Evolutionary conservation across 2,888 invertebrate genomes (phyloP).

Genomic region (Mylabris sibirica): DNA sequence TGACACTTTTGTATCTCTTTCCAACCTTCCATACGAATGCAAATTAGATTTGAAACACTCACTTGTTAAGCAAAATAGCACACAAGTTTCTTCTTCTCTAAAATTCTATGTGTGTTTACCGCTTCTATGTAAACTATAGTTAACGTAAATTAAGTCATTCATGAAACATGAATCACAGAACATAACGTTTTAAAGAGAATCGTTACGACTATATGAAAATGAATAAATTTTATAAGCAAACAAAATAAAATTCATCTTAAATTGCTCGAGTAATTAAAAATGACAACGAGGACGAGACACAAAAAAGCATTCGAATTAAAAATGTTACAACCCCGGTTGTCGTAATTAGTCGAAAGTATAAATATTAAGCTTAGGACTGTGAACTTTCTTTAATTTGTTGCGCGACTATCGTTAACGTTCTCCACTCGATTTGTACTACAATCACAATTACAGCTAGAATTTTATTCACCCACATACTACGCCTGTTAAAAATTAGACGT

Average conservation of each 20-base stretch:
- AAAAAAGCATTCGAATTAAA: not conserved
- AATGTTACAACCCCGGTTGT: not conserved
- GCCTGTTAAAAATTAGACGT: too few species aligned
- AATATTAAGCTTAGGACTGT: not conserved
- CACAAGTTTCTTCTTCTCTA: not conserved
- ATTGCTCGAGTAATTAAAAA: not conserved
- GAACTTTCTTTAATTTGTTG: not conserved
- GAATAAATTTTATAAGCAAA: not conserved
- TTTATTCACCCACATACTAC: too few species aligned
- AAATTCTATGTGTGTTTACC: not conserved
- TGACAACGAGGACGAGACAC: not conserved
- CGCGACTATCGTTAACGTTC: too few species aligned
- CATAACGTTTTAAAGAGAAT: not conserved
- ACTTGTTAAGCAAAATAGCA: not conserved
- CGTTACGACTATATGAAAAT: not conserved
- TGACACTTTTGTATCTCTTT: not conserved
- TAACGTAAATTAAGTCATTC: not conserved
- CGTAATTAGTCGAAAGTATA: not conserved
- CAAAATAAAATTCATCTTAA: not conserved
- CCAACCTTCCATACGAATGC: not conserved
- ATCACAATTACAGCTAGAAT: too few species aligned
- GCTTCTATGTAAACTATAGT: too few species aligned
- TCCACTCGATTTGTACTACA: too few species aligned
- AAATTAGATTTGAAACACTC: slow-evolving; percentile 9
- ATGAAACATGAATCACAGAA: not conserved